phyloP scores from a whole-genome alignment of 2,113 vertebrate species.

The Procapra przewalskii region DNA sequence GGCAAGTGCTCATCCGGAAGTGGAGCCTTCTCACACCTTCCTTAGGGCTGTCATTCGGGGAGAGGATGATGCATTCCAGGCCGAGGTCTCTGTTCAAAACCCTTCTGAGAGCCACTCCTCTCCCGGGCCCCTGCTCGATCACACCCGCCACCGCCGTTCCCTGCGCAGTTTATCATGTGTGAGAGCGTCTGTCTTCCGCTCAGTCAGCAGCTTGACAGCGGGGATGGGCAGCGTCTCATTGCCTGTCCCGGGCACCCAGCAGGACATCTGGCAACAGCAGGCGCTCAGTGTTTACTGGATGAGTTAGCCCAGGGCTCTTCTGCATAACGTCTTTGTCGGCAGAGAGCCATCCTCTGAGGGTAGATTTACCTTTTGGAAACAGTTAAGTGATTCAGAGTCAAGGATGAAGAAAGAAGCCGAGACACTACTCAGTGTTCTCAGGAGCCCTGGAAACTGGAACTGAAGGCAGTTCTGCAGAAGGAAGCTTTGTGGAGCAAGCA shows the following conservation, averaged over 20 bases:
- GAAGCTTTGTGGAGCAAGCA: not conserved
- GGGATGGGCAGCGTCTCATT: not conserved
- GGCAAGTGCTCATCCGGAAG: not conserved
- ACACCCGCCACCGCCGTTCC: not conserved
- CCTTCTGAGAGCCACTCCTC: not conserved
- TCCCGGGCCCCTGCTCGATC: not conserved
- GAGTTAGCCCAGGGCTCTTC: not conserved
- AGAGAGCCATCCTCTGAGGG: constrained; percentile 8
- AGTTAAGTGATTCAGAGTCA: constrained; percentile 14
- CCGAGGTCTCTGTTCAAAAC: not conserved
- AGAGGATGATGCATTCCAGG: not conserved
- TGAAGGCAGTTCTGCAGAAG: not conserved
- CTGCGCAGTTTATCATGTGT: not conserved
- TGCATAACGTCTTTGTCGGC: not conserved
- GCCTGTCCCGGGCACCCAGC: not conserved
- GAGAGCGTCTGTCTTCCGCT: not conserved
- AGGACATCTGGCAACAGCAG: not conserved
- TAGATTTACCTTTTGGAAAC: not conserved
- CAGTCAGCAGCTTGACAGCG: not conserved
- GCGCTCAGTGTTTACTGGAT: not conserved
- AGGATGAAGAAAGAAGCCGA: not conserved
- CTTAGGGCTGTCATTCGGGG: not conserved
- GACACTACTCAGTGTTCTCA: not conserved
- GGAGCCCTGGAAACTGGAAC: not conserved
- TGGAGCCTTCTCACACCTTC: not conserved